Conservation (phyloP, 2,797 vertebrate genomes). For the Peromyscus aztecus region DNA sequence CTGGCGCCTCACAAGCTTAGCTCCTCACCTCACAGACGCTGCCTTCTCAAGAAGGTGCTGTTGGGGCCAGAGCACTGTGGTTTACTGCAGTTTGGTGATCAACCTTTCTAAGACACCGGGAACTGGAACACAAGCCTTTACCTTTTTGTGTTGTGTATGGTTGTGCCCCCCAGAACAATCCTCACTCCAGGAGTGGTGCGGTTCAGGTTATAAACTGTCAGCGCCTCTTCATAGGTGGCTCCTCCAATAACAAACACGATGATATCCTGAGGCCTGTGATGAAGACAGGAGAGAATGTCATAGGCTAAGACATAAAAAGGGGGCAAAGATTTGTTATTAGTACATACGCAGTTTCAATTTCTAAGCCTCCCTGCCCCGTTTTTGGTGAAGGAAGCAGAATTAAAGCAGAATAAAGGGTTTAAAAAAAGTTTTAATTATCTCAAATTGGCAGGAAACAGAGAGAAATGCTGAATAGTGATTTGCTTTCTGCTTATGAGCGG, state of each 20-base stretch:
- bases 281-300: background rate
- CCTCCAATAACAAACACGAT: slow-evolving; percentile 96
- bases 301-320: background rate
- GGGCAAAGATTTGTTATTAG: slow-evolving; percentile 22
- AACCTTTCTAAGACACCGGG: background rate
- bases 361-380: slow-evolving; percentile 43
- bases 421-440: slow-evolving; percentile 83
- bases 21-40: background rate
- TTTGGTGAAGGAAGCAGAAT: slow-evolving; percentile 77
- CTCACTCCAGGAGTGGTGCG: slow-evolving; percentile 94
- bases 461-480: slow-evolving; percentile 83
- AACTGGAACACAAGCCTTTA: slow-evolving; percentile 75
- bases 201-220: slow-evolving; percentile 96
- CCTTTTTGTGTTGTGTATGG: slow-evolving; percentile 96
- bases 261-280: slow-evolving; percentile 95
- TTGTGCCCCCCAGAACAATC: slow-evolving; percentile 95
- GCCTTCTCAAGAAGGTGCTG: background rate
- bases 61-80: background rate
- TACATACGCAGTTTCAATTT: slow-evolving; percentile 65
- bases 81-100: background rate
- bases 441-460: slow-evolving; percentile 84
- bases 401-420: slow-evolving; percentile 79
- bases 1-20: slow-evolving; percentile 9
- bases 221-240: slow-evolving; percentile 95
- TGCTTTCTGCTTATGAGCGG: slow-evolving; percentile 81